phyloP scores from a whole-genome alignment of 2,888 invertebrate species.

The Stegana nigrithorax region DNA sequence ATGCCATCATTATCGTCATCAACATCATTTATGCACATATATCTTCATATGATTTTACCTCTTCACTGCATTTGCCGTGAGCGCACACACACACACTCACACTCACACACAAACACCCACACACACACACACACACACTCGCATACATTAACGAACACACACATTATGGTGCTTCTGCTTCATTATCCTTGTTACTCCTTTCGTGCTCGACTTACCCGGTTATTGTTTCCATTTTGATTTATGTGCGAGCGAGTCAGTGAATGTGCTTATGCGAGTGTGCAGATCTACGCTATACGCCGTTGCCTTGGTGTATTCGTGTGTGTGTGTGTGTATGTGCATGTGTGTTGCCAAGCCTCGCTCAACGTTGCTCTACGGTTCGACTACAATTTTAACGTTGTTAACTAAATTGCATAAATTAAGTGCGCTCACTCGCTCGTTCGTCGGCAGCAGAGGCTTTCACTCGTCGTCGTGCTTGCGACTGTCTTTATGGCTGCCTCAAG shows the following conservation, averaged over 20 bases:
- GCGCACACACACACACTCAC: background rate
- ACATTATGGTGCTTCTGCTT: slow-evolving; percentile 37
- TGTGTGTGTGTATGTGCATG: background rate
- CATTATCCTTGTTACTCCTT: slow-evolving; percentile 59
- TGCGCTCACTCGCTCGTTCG: slow-evolving; percentile 41
- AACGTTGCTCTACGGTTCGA: slow-evolving; percentile 28
- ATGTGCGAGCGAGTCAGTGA: slow-evolving; percentile 28
- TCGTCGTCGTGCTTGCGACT: slow-evolving; percentile 57
- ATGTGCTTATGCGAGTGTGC: slow-evolving; percentile 34
- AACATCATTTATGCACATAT: slow-evolving; percentile 49
- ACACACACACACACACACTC: background rate
- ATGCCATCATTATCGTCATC: slow-evolving; percentile 56
- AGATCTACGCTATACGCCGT: background rate
- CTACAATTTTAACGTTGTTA: slow-evolving; percentile 64
- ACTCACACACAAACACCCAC: background rate
- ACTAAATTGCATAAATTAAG: slow-evolving; percentile 67
- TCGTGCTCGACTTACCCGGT: slow-evolving; percentile 32
- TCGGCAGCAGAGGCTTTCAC: background rate
- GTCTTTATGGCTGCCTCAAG: slow-evolving; percentile 25
- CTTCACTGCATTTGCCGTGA: too few species aligned
- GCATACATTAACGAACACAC: background rate
- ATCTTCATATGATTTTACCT: slow-evolving; percentile 12
- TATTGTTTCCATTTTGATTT: slow-evolving; percentile 59
- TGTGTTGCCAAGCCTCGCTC: slow-evolving; percentile 15
- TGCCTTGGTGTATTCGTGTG: background rate